Conservation (phyloP, 2,797 vertebrate species). For the Enteromius paludinosus region DNA sequence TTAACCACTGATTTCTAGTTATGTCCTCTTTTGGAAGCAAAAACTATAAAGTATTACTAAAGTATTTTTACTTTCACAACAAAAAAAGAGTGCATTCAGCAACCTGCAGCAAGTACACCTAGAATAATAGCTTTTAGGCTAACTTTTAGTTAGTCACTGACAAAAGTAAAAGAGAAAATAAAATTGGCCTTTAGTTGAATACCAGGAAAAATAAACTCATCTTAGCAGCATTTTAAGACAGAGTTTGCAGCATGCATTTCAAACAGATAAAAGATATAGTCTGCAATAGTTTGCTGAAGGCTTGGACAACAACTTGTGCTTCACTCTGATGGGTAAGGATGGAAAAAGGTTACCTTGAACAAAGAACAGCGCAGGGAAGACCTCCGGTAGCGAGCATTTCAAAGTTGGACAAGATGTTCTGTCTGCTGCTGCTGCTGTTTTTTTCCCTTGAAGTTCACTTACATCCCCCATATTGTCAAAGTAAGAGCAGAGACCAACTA, state of each 20-base stretch:
- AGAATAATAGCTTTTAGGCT: too few species aligned
- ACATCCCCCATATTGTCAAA: neutral
- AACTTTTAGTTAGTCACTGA: neutral
- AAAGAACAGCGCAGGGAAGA: neutral
- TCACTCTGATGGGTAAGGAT: neutral
- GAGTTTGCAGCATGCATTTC: neutral
- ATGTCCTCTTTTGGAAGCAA: too few species aligned
- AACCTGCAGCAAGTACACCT: too few species aligned
- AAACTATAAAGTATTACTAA: too few species aligned
- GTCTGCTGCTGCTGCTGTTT: neutral
- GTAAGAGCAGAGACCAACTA: neutral
- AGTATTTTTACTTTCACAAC: too few species aligned
- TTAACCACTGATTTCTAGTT: too few species aligned
- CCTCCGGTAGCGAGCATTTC: neutral
- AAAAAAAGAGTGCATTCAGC: too few species aligned
- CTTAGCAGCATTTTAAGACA: neutral
- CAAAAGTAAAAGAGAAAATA: neutral
- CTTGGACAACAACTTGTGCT: neutral
- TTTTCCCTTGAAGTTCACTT: neutral
- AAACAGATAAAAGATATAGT: neutral
- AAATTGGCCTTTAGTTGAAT: too few species aligned
- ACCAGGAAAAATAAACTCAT: neutral
- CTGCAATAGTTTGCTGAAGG: neutral
- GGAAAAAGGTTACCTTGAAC: slow-evolving; percentile 1
- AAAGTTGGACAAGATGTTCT: neutral